These are phyloP conservation scores for Creontiades dilutus DNA, from an alignment of 2,888 invertebrate genomes.

Conservation along the genomic window DNA sequence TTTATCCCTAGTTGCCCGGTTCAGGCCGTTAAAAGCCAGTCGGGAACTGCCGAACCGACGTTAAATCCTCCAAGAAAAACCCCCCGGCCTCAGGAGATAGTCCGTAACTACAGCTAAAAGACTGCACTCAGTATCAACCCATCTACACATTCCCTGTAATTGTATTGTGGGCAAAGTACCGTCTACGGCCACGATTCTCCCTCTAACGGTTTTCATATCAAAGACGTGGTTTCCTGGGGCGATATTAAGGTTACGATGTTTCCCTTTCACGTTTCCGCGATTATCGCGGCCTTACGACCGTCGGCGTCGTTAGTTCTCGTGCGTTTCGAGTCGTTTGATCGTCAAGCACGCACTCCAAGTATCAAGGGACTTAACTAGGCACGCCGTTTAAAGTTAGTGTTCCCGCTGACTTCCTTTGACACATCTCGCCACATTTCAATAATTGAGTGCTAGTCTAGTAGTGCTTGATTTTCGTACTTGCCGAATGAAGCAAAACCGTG, in stretches of 20 bases:
- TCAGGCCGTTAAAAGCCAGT: background rate
- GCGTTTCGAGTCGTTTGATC: background rate
- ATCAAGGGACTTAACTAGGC: no score
- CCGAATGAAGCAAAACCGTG: no score
- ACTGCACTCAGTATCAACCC: background rate
- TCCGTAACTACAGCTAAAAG: background rate
- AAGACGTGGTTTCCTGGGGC: background rate
- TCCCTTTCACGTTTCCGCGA: background rate
- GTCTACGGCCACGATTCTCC: background rate
- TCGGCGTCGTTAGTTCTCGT: background rate
- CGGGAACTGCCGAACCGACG: background rate
- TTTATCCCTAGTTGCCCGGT: background rate
- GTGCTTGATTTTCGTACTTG: no score
- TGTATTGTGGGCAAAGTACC: background rate
- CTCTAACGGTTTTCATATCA: background rate
- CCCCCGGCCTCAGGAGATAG: background rate
- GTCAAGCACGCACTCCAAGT: background rate
- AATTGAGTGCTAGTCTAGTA: no score
- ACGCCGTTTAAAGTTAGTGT: no score
- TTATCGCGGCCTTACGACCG: background rate
- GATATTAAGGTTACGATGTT: background rate
- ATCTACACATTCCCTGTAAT: background rate
- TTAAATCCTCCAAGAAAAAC: background rate
- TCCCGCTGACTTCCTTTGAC: no score
- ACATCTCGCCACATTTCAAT: no score